Evolutionary conservation across 2,888 invertebrate species (phyloP).

Genomic region (Orthosia cruda): DNA sequence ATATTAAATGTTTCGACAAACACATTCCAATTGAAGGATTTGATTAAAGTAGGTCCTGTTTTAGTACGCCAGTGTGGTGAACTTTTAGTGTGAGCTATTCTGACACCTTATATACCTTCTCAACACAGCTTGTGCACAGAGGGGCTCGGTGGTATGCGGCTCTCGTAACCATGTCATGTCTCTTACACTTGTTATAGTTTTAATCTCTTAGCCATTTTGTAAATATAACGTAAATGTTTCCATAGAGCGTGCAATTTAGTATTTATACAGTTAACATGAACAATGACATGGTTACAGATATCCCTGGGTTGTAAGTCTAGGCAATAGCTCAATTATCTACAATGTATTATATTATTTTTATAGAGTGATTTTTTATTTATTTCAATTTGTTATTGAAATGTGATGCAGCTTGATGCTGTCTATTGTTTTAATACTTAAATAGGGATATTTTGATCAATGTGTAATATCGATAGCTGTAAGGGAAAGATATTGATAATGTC

Average conservation of each 20-base stretch:
- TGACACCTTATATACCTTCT: constrained; percentile 81
- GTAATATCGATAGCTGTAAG: constrained; percentile 83
- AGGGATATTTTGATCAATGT: constrained; percentile 83
- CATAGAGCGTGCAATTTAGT: constrained; percentile 73
- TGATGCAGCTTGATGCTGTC: constrained; percentile 88
- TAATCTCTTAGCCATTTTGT: constrained; percentile 76
- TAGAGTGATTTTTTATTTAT: constrained; percentile 84
- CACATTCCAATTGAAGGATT: constrained; percentile 73
- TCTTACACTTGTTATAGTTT: constrained; percentile 72
- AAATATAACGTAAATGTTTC: constrained; percentile 82
- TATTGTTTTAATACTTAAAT: constrained; percentile 81
- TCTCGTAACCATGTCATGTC: constrained; percentile 88
- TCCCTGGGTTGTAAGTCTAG: constrained; percentile 91
- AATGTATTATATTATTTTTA: constrained; percentile 82
- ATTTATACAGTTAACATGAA: constrained; percentile 66
- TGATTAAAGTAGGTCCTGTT: constrained; percentile 70
- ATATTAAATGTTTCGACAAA: constrained; percentile 53
- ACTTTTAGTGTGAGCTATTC: constrained; percentile 82
- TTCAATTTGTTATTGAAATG: constrained; percentile 84
- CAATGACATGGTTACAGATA: constrained; percentile 88
- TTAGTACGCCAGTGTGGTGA: constrained; percentile 70
- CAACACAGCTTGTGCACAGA: constrained; percentile 87
- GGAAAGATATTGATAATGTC: constrained; percentile 83
- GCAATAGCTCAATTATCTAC: constrained; percentile 88
- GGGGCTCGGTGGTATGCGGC: constrained; percentile 89